Percentiles rank a stretch among this genome's conserved stretches.
These are phyloP conservation scores for Synergus japonicus DNA, from an alignment of 2,888 invertebrate genomes.

Conservation along the genomic window DNA sequence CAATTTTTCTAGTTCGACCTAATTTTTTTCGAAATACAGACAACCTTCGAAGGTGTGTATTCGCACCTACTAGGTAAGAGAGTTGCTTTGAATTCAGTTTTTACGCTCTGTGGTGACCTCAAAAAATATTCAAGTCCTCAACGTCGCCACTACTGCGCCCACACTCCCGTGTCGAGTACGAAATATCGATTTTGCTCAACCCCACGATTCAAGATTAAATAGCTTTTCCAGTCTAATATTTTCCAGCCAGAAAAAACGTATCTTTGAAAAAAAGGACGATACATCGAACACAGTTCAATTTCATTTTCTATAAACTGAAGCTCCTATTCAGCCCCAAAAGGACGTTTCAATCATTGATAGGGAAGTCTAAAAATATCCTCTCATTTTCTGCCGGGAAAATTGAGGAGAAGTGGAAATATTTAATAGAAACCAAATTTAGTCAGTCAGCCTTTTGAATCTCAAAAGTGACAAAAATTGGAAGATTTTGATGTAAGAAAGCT, in stretches of 20 bases:
- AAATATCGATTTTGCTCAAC: slow-evolving; percentile 40
- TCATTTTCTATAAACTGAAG: slow-evolving; percentile 3
- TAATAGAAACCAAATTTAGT: no score
- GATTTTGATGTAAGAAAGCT: no score
- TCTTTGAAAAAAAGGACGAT: slow-evolving; percentile 31
- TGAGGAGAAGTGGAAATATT: neutral
- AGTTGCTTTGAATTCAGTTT: slow-evolving; percentile 19
- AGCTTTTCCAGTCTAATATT: slow-evolving; percentile 40
- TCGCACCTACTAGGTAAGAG: slow-evolving; percentile 3
- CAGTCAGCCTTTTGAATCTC: no score
- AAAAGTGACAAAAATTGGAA: no score
- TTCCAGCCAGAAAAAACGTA: slow-evolving; percentile 30
- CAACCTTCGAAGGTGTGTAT: slow-evolving; percentile 24
- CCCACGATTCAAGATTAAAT: slow-evolving; percentile 38
- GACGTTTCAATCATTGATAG: slow-evolving; percentile 5
- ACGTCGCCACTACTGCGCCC: slow-evolving; percentile 35
- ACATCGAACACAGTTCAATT: neutral
- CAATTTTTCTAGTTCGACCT: neutral
- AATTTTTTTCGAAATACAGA: slow-evolving; percentile 6
- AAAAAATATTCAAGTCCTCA: slow-evolving; percentile 39
- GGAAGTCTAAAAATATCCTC: neutral
- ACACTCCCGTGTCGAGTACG: slow-evolving; percentile 37
- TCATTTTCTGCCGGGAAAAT: neutral
- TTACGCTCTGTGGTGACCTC: slow-evolving; percentile 35
- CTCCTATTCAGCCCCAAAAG: neutral